Evolutionary conservation across 2,797 vertebrate genomes (phyloP).

Genomic region (Notolepis coatsorum): DNA sequence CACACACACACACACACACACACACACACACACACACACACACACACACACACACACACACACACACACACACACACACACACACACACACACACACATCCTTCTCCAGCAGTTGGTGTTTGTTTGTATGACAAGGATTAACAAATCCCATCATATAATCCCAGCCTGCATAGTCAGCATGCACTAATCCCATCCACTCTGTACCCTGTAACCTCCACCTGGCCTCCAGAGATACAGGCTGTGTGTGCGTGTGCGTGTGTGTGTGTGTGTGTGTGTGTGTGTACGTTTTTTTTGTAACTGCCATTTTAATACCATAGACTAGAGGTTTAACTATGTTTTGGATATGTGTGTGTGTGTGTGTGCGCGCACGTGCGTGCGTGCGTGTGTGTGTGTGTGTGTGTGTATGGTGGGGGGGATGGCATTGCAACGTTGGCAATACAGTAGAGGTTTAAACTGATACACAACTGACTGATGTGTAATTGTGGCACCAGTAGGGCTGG

Average conservation of each 20-base stretch:
- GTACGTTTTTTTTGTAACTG: background rate
- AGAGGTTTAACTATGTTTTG: too few species aligned
- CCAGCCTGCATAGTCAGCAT: conserved; percentile 74
- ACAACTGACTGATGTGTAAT: too few species aligned
- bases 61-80: background rate
- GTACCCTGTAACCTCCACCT: conserved; percentile 57
- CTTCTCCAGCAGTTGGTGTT: conserved; percentile 36
- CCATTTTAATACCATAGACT: too few species aligned
- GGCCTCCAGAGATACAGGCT: conserved; percentile 32
- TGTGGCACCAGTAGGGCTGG: too few species aligned
- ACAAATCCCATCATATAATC: conserved; percentile 64
- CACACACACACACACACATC: conserved; percentile 6
- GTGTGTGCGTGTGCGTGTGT: conserved; percentile 1
- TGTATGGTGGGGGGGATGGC: background rate
- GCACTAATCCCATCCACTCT: conserved; percentile 75
- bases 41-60: conserved; percentile 16
- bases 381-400: background rate
- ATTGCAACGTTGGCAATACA: background rate
- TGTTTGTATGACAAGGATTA: conserved; percentile 67
- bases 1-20: conserved; percentile 1
- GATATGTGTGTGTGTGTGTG: background rate
- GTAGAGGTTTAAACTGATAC: too few species aligned
- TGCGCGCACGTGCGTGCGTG: conserved; percentile 18
- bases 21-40: background rate
- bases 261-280: conserved; percentile 22